These are phyloP conservation scores for Ochotona curzoniae DNA, from an alignment of 2,113 vertebrate species.

Conservation along the genomic window DNA sequence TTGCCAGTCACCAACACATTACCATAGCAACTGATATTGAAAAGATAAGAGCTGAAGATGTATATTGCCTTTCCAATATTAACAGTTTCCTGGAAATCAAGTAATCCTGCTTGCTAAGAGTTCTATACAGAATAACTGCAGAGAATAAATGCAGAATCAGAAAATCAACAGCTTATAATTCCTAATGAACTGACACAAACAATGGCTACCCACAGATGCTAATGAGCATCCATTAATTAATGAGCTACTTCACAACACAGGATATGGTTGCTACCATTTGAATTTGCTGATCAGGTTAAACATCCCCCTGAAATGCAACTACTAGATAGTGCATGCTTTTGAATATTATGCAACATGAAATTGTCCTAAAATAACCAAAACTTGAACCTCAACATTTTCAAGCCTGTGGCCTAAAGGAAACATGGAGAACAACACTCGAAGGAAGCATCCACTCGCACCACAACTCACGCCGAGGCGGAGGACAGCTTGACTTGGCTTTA, in stretches of 20 bases:
- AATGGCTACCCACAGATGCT: not conserved
- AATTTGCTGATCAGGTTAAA: not conserved
- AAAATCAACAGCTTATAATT: conserved; percentile 38
- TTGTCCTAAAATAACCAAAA: not conserved
- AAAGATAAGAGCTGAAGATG: not conserved
- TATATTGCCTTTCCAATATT: not conserved
- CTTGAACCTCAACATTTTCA: conserved; percentile 17
- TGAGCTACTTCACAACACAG: not conserved
- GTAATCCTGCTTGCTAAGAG: not conserved
- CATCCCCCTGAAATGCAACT: not conserved
- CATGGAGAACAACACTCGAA: not conserved
- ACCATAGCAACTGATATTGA: not conserved
- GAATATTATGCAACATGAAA: not conserved
- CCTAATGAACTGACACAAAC: not conserved
- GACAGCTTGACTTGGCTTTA: not conserved
- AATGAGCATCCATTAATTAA: not conserved
- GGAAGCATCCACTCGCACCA: not conserved
- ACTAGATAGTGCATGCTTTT: not conserved
- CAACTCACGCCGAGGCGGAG: not conserved
- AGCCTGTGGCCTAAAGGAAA: not conserved
- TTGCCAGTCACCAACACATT: not conserved
- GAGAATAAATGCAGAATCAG: not conserved
- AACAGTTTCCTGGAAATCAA: conserved; percentile 34
- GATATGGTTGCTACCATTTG: not conserved
- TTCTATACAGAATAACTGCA: not conserved